Base-by-base conservation (phyloP, 2,797 vertebrate species). In the Taeniopygia guttata region DNA sequence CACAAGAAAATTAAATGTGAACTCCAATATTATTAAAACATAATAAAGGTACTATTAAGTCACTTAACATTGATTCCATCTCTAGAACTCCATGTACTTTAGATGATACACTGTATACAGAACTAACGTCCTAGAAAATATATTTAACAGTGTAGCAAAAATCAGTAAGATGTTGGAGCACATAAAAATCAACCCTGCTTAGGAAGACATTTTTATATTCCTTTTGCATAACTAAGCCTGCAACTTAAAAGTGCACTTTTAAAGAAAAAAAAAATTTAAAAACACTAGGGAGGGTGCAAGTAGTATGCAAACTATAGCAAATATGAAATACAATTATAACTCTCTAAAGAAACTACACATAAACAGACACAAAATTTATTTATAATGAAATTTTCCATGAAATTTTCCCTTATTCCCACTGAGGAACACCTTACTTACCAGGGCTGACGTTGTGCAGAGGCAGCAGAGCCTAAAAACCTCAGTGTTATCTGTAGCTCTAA, bases 381-480 rank as follows among this genome's bases (percentile, higher is more conserved):
- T 69, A 13, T 7, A 58, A 67, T 30, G 29, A 43, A 59, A 45
- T 34, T 68, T 38, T 52, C 18, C 4, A 1, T 25, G 6, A 40
- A 12, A 40, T 40, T 4, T 11, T 82, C 12, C 12, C 19, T 45
- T 58, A 52, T 38, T 78, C 10, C 63, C 46, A 27, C 32, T 69
- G 12, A 29, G 11, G 64, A 77, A 66, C 9, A 62, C 25, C 3
- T 73, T 60, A 21, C 2, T 58, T 59, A 22, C 4, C 59, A 54
- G 54, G 18, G 3, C 14, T 69, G 46, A 34, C 1, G 1, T 22
- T 26, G 4, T 45, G 2, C 6, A 9, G 54, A 30, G 20, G 38
- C 43, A 87, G 54, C 42, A 52, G 11, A 68, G 4, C 10, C 60
- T 76, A 46, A 84, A 67, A 25, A 12, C 1, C 60, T 29, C 21